These are phyloP conservation scores for Sylvietta virens DNA, from an alignment of 2,113 vertebrate species.

Conservation along the genomic window DNA sequence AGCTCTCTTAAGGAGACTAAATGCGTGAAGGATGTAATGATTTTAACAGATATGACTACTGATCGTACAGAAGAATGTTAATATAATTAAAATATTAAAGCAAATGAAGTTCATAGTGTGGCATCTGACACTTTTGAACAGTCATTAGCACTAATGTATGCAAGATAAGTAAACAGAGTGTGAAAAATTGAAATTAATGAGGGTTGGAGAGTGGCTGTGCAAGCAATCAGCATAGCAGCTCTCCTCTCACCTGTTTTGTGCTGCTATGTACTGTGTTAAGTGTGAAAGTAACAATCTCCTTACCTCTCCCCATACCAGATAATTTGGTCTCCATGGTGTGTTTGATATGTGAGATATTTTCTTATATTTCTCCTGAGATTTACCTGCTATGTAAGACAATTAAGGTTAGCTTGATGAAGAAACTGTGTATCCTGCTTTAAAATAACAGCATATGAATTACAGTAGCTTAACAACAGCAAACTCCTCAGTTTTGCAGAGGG, in stretches of 20 bases:
- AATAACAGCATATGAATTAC: not conserved
- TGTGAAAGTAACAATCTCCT: not conserved
- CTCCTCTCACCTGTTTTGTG: not conserved
- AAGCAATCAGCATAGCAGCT: not conserved
- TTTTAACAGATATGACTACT: not conserved
- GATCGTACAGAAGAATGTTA: not conserved
- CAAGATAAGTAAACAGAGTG: not conserved
- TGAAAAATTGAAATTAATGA: not conserved
- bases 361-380: not conserved
- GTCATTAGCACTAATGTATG: conserved; percentile 13
- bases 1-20: not conserved
- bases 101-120: not conserved
- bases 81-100: conserved; percentile 34
- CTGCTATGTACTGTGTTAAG: not conserved
- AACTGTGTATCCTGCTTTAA: not conserved
- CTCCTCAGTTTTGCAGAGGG: not conserved
- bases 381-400: not conserved
- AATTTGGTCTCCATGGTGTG: not conserved
- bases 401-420: not conserved
- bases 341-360: not conserved
- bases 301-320: not conserved
- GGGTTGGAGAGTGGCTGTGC: not conserved
- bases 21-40: not conserved
- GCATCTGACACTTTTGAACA: conserved; percentile 9
- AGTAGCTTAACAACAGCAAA: not conserved